phyloP scores from a whole-genome alignment of 2,113 vertebrate species.

The Phalacrocorax pelagicus region DNA sequence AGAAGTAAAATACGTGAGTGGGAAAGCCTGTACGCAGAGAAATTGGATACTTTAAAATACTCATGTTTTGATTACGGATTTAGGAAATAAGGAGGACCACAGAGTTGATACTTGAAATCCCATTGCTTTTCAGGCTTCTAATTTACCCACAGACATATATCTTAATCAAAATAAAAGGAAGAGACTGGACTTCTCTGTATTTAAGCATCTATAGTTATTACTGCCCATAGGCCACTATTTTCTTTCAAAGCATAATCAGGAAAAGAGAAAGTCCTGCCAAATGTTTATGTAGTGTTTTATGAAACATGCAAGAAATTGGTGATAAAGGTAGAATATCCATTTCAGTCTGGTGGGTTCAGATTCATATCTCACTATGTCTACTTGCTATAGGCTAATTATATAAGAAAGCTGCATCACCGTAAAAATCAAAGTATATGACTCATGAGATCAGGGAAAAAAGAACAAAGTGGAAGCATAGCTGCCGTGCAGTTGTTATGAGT shows the following conservation, averaged over 20 bases:
- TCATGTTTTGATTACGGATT: background rate
- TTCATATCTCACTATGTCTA: background rate
- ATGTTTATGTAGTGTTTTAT: background rate
- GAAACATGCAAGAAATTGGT: slow-evolving; percentile 17
- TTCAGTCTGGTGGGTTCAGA: background rate
- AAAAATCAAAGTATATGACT: slow-evolving; percentile 3
- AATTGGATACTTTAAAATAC: background rate
- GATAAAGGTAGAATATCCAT: slow-evolving; percentile 13
- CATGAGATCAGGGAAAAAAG: background rate
- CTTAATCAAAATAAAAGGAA: background rate
- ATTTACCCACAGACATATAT: background rate
- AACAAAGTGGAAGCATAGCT: background rate
- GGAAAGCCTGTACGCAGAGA: background rate
- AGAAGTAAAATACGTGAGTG: background rate
- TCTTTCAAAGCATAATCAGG: background rate
- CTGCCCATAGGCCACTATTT: background rate
- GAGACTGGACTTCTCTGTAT: background rate
- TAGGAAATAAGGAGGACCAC: background rate
- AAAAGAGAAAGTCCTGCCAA: background rate
- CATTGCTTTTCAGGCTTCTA: background rate
- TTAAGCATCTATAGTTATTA: background rate
- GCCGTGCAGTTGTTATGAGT: background rate
- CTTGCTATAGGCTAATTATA: background rate
- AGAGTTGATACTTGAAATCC: background rate
- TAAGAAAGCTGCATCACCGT: background rate